Percentiles rank a stretch among this genome's conserved stretches.
Conservation (phyloP, 2,797 vertebrate genomes). For the Clarias pachynema region DNA sequence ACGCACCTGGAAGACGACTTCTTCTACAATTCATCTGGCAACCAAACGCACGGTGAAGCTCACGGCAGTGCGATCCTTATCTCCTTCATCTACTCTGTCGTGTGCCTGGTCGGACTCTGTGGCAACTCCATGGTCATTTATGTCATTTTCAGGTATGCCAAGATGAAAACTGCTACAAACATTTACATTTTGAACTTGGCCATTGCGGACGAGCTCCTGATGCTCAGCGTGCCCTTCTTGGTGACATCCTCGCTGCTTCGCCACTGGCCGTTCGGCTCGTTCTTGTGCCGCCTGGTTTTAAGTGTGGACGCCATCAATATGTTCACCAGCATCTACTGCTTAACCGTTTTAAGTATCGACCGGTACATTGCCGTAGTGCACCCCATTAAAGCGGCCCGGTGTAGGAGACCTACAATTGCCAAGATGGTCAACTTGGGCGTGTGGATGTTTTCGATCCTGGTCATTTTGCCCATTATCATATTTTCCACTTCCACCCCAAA, state of each 20-base stretch:
- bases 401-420: conserved; percentile 86
- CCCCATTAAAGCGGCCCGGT: conserved; percentile 87
- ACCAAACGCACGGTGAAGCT: conserved; percentile 80
- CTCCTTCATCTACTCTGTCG: conserved; percentile 90
- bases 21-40: conserved; percentile 73
- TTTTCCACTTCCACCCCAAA: conserved; percentile 86
- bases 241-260: conserved; percentile 87
- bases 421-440: conserved; percentile 88
- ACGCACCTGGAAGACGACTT: conserved; percentile 58
- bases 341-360: conserved; percentile 89
- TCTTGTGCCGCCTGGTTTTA: conserved; percentile 87
- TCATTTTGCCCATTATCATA: conserved; percentile 88
- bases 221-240: conserved; percentile 91
- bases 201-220: conserved; percentile 87
- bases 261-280: conserved; percentile 89
- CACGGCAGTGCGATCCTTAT: conserved; percentile 88
- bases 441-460: conserved; percentile 86
- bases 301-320: conserved; percentile 92
- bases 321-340: conserved; percentile 92
- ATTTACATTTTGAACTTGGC: conserved; percentile 91
- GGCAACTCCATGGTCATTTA: conserved; percentile 93
- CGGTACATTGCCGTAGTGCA: conserved; percentile 90
- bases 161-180: conserved; percentile 92
- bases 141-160: conserved; percentile 88
- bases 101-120: conserved; percentile 87